Base-by-base conservation (phyloP, 2,113 vertebrate species). In the Anguilla rostrata region DNA sequence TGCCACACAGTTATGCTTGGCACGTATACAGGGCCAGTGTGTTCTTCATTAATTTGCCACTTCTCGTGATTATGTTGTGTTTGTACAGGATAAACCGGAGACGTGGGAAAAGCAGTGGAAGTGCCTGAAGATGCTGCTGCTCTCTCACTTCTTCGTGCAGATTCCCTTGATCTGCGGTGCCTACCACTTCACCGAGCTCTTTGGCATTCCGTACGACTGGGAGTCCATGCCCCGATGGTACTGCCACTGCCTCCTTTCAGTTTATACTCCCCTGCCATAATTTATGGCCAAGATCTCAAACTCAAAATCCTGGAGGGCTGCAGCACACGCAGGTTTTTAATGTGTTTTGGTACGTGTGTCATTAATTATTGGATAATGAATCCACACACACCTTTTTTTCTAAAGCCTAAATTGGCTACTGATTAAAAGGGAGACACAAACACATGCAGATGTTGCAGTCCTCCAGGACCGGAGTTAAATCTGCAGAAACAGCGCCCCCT, bases 151-250 rank as follows among this genome's bases (percentile, higher is more conserved):
- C 89, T 97, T 87, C 88, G 98, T 99, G 91, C 98, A 99, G 89
- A 91, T 99, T 78, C 98, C 98, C 46, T 88, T 99, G 92, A 99
- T 99, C 87, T 98, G 95, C 92, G 97, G 98, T 18, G 98, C 97
- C 0, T 99, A 97, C 79, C 96, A 98, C 93, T 99, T 99, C 91
- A 98, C 97, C 0, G 98, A 99, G n/a, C 98, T 90, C 90, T 99
- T 99, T 89, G 94, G 83, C 94, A 99, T 99, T 91, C 97, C 98
- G 0, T 99, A 98, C 86, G 97, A 96, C 60, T 99, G 98, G 98
- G 97, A 98, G 88, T 94, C 94, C 56, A 99, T 99, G 97, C 98
- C 98, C 0, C 96, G 97, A 94, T 99, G 98, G 98, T 99, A 92
- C 12, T 9, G 34, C 71, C n/a, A 34, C n/a, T 5, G 71, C n/a